phyloP scores from a whole-genome alignment of 2,797 vertebrate genomes.

The Sorex maritimensis region DNA sequence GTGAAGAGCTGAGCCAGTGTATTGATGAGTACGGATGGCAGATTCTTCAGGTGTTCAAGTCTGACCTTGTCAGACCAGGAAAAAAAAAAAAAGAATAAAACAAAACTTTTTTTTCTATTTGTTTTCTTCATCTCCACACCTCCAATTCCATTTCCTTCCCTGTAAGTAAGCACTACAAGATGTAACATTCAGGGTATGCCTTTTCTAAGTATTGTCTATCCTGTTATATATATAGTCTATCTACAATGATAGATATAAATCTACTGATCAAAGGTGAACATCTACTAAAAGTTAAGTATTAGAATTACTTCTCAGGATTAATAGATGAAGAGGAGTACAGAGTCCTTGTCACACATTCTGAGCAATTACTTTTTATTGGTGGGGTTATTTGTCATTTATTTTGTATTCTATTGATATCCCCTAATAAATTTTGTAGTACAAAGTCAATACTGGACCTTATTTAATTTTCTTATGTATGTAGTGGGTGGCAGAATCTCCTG shows the following conservation, averaged over 20 bases:
- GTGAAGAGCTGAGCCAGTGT: too few species aligned
- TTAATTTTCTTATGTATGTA: too few species aligned
- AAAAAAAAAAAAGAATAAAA: background rate
- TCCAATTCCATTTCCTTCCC: background rate
- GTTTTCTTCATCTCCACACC: background rate
- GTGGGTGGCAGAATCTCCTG: too few species aligned
- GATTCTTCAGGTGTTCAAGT: too few species aligned
- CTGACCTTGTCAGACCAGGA: too few species aligned
- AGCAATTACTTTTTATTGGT: background rate
- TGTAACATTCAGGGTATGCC: background rate
- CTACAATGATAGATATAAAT: background rate
- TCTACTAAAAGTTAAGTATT: conserved; percentile 5
- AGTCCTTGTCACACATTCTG: background rate
- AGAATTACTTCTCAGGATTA: background rate
- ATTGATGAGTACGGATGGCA: too few species aligned
- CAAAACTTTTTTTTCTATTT: conserved; percentile 13
- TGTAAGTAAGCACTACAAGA: background rate
- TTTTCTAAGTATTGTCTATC: background rate
- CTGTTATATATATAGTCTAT: too few species aligned
- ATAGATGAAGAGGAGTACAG: conserved; percentile 27
- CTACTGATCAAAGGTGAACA: background rate
- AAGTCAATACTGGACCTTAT: too few species aligned
- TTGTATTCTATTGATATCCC: too few species aligned
- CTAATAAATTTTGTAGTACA: too few species aligned
- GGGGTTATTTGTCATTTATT: too few species aligned